Conservation (phyloP, 2,797 vertebrate genomes). For the Iguana delicatissima region DNA sequence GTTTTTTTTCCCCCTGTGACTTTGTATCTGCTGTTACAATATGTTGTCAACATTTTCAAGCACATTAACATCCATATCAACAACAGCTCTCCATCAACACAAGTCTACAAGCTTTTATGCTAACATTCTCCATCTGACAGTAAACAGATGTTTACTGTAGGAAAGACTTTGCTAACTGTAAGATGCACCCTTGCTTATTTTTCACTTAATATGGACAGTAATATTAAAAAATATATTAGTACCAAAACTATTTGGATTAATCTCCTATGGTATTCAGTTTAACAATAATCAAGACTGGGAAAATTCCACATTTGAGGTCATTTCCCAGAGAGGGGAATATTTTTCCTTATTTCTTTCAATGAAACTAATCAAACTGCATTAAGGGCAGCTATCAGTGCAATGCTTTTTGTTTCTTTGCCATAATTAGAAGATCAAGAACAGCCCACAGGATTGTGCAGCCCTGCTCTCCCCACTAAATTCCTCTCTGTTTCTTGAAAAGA, state of each 20-base stretch:
- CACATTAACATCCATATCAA: not conserved
- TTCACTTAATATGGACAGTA: accelerated
- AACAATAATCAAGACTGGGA: constrained; percentile 5
- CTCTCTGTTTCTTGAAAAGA: not conserved
- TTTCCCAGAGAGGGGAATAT: constrained; percentile 22
- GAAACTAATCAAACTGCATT: constrained; percentile 47
- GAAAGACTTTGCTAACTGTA: not conserved
- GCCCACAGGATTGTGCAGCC: not conserved
- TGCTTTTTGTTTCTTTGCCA: constrained; percentile 1
- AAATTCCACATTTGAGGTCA: constrained; percentile 12
- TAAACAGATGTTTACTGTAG: no score
- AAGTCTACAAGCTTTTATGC: not conserved
- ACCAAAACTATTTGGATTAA: constrained; percentile 26
- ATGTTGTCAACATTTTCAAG: not conserved
- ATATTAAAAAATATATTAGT: not conserved
- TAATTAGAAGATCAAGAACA: not conserved
- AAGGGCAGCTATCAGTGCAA: not conserved
- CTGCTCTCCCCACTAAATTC: no score
- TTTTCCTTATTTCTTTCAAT: constrained; percentile 44
- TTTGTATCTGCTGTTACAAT: no score
- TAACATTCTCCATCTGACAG: not conserved
- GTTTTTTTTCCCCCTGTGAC: no score
- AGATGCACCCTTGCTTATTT: constrained; percentile 14
- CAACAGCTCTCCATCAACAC: not conserved
- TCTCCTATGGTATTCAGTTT: not conserved